Evolutionary conservation across 1,140 invertebrate species (phyloP).

Genomic region (Drosophila asahinai): DNA sequence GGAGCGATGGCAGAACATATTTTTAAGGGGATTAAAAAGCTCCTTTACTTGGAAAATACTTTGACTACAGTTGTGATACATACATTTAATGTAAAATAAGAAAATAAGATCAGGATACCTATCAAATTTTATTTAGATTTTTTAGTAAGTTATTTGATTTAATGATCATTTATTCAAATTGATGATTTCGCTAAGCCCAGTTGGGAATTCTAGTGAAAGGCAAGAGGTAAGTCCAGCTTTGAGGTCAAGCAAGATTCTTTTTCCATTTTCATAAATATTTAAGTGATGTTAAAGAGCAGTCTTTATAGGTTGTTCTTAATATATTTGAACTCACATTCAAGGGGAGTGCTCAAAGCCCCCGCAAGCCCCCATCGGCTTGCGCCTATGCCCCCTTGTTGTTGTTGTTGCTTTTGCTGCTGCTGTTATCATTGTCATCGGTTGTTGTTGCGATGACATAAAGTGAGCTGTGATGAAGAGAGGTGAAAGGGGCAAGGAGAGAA

Average conservation of each 20-base stretch:
- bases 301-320: not conserved
- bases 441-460: slow-evolving; percentile 75
- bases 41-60: not conserved
- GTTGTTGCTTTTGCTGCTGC: slow-evolving; percentile 33
- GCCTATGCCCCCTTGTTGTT: slow-evolving; percentile 21
- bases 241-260: not conserved
- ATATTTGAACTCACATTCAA: slow-evolving; percentile 9
- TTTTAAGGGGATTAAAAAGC: slow-evolving; percentile 7
- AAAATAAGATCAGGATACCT: no score
- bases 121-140: not conserved
- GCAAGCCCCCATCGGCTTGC: not conserved
- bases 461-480: slow-evolving; percentile 3
- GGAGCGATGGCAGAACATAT: slow-evolving; percentile 24
- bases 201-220: not conserved
- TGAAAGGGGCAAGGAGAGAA: slow-evolving; percentile 5
- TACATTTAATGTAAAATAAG: not conserved
- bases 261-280: not conserved
- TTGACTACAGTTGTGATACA: not conserved
- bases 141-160: not conserved
- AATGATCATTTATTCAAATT: not conserved
- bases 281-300: slow-evolving; percentile 5
- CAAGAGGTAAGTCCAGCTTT: not conserved
- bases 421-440: slow-evolving; percentile 78
- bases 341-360: not conserved
- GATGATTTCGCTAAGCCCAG: not conserved